Base-by-base conservation (phyloP, 2,888 invertebrate genomes). In the Microctonus aethiopoides region DNA sequence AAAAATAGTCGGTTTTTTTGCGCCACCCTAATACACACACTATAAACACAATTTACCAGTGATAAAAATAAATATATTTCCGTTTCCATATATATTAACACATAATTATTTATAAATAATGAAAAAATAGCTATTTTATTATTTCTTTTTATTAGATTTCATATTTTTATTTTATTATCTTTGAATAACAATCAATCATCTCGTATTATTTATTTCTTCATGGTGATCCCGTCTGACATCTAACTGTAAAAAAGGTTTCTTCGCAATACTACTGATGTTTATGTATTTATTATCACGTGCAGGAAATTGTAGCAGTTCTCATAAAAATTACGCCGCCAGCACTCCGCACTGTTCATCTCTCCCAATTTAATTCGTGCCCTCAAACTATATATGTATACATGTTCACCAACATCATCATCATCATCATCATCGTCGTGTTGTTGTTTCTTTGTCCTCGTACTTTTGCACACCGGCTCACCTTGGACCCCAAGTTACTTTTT, bases 391-490 rank as follows among this genome's bases (percentile, higher is more conserved):
- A 56, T n/a, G n/a, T n/a, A n/a, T n/a, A 60, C 22, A 51, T 41
- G 11, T 46, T 16, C 20, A 46, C 16, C 39, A 54, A 29, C 66
- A 52, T 41, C 60, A 34, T 59, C 63, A 46, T 46, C 66, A 52
- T 41, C 66, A 52, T 41, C 60, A 34, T 59, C 63, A 46, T 46
- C 66, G 52, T 41, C 60, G 46, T 26, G 26, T 56, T 46, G 34
- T 68, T 41, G 57, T 57, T 29, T 57, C 59, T 60, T 41, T 52
- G 32, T 41, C 72, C 70, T 77, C 73, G 61, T 62, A 78, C 76
- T 74, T 80, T 80, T 77, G 78, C 73, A 73, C 75, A 81, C 80
- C 57, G 80, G 80, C 80, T 81, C 78, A 81, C 81, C 81, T 81
- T 81, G 81, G 76, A 75, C 16, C 57, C 41, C 57, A 16, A 36